Base-by-base conservation (phyloP, 2,888 invertebrate species). In the Panzeria rudis region DNA sequence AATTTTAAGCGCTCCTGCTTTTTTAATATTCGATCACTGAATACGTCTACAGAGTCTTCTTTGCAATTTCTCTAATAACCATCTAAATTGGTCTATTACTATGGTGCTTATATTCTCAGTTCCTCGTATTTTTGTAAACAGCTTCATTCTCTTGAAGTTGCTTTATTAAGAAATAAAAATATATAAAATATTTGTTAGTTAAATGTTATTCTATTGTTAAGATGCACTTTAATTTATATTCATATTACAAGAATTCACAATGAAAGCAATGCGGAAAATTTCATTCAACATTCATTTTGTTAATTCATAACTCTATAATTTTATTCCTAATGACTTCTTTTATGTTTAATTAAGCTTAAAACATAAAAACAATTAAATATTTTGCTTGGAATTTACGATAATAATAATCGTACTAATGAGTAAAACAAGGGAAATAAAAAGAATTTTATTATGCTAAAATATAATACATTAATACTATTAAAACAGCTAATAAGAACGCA, bases 261-360 rank as follows among this genome's bases (percentile, higher is more conserved):
- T 13, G 29, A 71, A 52, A 23, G 15, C n/a, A 77, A 50, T 61
- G 35, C 61, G 59, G 50, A 44, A 76, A 68, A 38, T 50, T 68
- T 41, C 50, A 78, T 52, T 69, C 17, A 77, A 8, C 44, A 61
- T 52, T 52, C 52, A 61, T 68, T 56, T 32, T 35, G 32, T 78
- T 52, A 69, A 71, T 62, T 78, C 52, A 78, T 17, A 52, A 54
- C 52, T 62, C 32, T 41, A 50, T 52, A 44, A 68, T 52, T 68
- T 69, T 44, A 44, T 54, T 75, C 20, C 35, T 81, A 75, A 81
- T 81, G 81, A 75, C 81, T 69, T 75, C 66, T 73, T 73, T 68
- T 68, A 66, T 66, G 66, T 75, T 81, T 75, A 81, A 81, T 81
- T 81, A 75, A 81, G 68, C 75, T 75, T 23, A 35, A 75, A 81